These are phyloP conservation scores for Ichneumon xanthorius DNA, from an alignment of 2,888 invertebrate species.

Conservation along the genomic window DNA sequence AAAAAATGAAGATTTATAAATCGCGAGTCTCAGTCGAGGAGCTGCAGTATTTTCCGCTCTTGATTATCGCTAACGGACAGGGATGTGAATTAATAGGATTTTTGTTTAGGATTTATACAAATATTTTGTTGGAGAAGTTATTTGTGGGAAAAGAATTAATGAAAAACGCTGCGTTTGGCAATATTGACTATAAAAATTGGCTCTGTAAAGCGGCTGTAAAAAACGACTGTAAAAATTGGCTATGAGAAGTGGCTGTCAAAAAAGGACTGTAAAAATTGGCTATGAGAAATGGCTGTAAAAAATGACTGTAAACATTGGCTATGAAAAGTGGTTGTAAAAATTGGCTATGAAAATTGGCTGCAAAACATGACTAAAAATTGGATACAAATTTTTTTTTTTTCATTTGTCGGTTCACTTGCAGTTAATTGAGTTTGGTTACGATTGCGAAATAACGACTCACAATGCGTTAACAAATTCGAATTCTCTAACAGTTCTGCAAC, in stretches of 20 bases:
- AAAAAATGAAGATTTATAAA: background rate
- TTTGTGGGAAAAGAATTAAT: background rate
- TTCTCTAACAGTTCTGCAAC: background rate
- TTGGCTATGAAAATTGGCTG: too few relatives aligned
- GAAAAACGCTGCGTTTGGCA: too few relatives aligned
- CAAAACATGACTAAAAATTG: too few relatives aligned
- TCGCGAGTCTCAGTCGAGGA: background rate
- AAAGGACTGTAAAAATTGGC: too few relatives aligned
- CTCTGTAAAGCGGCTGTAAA: too few relatives aligned
- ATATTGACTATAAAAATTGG: too few relatives aligned
- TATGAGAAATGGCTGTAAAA: too few relatives aligned
- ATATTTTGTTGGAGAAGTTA: background rate
- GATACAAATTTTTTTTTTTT: too few relatives aligned
- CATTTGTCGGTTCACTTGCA: background rate
- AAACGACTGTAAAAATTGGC: too few relatives aligned
- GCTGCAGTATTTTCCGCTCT: background rate
- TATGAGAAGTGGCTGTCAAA: too few relatives aligned
- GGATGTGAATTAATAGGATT: background rate
- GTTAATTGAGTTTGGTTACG: background rate
- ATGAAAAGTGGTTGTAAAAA: too few relatives aligned
- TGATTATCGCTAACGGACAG: background rate
- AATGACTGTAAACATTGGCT: too few relatives aligned
- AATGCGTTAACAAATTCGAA: conserved; percentile 3
- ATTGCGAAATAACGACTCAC: background rate
- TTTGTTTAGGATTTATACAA: background rate